Conservation (phyloP, 2,113 vertebrate genomes). For the Rhinichthys klamathensis region DNA sequence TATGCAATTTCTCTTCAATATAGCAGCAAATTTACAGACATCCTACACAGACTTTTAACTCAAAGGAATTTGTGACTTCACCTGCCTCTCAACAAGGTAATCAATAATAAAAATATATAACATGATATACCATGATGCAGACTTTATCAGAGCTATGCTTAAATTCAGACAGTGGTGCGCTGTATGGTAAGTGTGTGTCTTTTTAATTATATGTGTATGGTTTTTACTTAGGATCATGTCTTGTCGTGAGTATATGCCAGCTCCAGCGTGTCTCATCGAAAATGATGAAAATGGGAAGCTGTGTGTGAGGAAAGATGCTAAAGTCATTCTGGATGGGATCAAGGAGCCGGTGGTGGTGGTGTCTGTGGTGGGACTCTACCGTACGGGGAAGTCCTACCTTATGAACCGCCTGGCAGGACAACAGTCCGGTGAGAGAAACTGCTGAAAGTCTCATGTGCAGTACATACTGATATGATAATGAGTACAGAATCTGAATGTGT, state of each 20-base stretch:
- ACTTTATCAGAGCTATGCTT: neutral
- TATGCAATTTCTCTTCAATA: neutral
- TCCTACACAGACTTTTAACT: neutral
- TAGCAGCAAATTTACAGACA: neutral
- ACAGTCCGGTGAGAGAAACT: slow-evolving; percentile 34
- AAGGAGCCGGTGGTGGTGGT: slow-evolving; percentile 59
- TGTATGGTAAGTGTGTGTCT: neutral
- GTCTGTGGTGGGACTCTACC: slow-evolving; percentile 50
- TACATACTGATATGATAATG: neutral
- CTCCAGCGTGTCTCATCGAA: slow-evolving; percentile 47
- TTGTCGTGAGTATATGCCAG: neutral
- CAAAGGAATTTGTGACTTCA: neutral
- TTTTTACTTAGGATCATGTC: neutral
- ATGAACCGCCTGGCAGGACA: slow-evolving; percentile 50
- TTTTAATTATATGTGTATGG: neutral
- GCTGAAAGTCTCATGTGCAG: neutral
- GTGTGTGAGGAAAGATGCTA: slow-evolving; percentile 34
- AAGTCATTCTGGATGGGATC: slow-evolving; percentile 47
- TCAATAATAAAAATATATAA: neutral
- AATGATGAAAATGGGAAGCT: neutral
- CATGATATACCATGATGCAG: neutral
- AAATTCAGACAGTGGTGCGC: neutral
- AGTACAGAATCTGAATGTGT: neutral
- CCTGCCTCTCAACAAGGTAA: neutral
- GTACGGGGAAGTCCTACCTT: slow-evolving; percentile 58